These are phyloP conservation scores for Benitochromis conjunctus DNA, from an alignment of 2,113 vertebrate genomes.

Conservation along the genomic window DNA sequence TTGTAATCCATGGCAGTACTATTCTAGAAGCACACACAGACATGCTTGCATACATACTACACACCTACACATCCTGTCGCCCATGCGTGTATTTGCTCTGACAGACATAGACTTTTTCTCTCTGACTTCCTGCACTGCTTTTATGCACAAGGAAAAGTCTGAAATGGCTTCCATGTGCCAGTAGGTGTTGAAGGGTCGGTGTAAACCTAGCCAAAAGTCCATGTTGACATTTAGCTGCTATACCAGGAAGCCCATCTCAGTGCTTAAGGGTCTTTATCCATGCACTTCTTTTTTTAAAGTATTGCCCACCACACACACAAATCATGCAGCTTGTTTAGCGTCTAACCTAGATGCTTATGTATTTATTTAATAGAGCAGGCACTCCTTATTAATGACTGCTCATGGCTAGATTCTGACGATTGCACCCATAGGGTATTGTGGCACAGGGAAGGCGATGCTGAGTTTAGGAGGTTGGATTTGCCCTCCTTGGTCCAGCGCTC, in stretches of 20 bases:
- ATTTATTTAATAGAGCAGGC: conserved; percentile 41
- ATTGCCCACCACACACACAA: background rate
- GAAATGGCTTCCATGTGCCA: conserved; percentile 62
- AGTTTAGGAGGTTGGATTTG: conserved; percentile 40
- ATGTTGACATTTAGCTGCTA: conserved; percentile 12
- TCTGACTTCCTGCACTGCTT: conserved; percentile 29
- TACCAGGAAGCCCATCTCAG: background rate
- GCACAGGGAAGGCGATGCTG: conserved; percentile 30
- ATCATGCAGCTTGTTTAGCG: conserved; percentile 29
- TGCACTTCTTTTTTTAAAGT: background rate
- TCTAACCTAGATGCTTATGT: conserved; percentile 32
- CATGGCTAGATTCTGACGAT: conserved; percentile 40
- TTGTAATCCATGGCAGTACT: background rate
- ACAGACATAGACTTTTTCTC: conserved; percentile 14
- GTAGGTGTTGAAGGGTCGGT: conserved; percentile 26
- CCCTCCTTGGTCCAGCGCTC: background rate
- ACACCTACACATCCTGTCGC: conserved; percentile 34
- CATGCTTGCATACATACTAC: conserved; percentile 2
- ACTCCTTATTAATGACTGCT: conserved; percentile 45
- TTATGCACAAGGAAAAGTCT: background rate
- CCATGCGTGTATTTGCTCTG: conserved; percentile 28
- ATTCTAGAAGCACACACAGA: conserved; percentile 5
- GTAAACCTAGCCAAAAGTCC: conserved; percentile 9
- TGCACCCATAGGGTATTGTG: conserved; percentile 36
- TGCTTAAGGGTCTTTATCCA: background rate